Base-by-base conservation (phyloP, 2,113 vertebrate species). In the Vulpes lagopus region DNA sequence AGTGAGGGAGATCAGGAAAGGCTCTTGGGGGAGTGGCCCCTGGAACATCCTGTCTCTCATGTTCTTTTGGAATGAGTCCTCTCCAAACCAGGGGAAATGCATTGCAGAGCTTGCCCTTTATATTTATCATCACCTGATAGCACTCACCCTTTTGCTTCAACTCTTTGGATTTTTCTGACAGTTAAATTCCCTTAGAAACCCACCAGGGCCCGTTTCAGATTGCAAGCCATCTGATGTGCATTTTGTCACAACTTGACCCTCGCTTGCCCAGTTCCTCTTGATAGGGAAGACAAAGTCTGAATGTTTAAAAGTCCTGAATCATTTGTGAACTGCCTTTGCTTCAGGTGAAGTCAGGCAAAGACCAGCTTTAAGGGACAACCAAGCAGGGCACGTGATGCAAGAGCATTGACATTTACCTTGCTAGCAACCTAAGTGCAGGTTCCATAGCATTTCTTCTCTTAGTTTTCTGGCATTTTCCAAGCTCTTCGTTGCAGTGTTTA, bases 161-260 rank as follows among this genome's bases (percentile, higher is more conserved):
- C 74, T 94, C 88, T 64, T 57, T 16, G 17, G 20, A 62, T 71
- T 83, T 91, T 83, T 30, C 43, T 79, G 69, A 87, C 16, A 67
- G 55, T 62, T 35, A 60, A 59, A 53, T 86, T 38, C 64, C 81
- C 51, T 85, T 74, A 64, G n/a, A 51, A 62, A 79, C 55, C 23
- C 64, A 0, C 55, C 43, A 55, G 43, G 71, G 4, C 20, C n/a
- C 30, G 9, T 89, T 92, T 92, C 53, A 79, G 65, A 81, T 49
- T 8, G 0, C 27, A 43, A 23, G 49, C 11, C 19, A 30, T 38
- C 59, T 14, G 25, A 14, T 51, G 3, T 15, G 3, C 8, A 15
- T 53, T 43, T 43, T 87, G 60, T 43, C 49, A 80, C 17, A 67
- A 53, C 62, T 60, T 32, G 38, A 32, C 10, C 27, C 38, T 90